These are phyloP conservation scores for Crocuta crocuta DNA, from an alignment of 2,113 vertebrate species.

Conservation along the genomic window DNA sequence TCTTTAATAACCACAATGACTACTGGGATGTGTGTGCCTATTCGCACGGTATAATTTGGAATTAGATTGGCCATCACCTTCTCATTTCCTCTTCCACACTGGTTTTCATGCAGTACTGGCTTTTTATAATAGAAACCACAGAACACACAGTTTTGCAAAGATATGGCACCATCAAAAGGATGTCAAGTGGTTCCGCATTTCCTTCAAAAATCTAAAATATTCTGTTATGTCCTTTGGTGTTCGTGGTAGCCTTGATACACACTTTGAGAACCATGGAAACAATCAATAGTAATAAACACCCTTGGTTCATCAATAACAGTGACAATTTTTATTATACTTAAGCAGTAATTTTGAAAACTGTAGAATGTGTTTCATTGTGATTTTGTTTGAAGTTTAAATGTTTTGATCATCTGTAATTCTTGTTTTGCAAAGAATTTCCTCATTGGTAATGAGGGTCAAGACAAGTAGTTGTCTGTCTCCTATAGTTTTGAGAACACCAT, in stretches of 20 bases:
- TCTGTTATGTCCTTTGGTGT: neutral
- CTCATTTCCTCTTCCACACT: neutral
- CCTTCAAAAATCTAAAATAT: neutral
- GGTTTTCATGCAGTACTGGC: neutral
- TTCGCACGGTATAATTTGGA: neutral
- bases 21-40: neutral
- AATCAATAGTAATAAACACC: neutral
- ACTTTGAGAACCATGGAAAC: neutral
- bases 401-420: neutral
- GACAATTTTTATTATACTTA: neutral
- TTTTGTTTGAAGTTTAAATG: neutral
- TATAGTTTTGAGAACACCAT: neutral
- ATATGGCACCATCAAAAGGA: neutral
- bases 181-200: neutral
- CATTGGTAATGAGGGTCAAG: neutral
- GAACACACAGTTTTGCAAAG: neutral
- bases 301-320: neutral
- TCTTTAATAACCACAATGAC: neutral
- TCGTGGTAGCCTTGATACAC: neutral
- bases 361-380: neutral
- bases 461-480: neutral
- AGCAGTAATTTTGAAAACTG: constrained; percentile 22
- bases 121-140: constrained; percentile 38
- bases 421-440: neutral
- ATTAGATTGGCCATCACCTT: neutral